These are phyloP conservation scores for Nyctalus aviator DNA, from an alignment of 2,797 vertebrate species.

Conservation along the genomic window DNA sequence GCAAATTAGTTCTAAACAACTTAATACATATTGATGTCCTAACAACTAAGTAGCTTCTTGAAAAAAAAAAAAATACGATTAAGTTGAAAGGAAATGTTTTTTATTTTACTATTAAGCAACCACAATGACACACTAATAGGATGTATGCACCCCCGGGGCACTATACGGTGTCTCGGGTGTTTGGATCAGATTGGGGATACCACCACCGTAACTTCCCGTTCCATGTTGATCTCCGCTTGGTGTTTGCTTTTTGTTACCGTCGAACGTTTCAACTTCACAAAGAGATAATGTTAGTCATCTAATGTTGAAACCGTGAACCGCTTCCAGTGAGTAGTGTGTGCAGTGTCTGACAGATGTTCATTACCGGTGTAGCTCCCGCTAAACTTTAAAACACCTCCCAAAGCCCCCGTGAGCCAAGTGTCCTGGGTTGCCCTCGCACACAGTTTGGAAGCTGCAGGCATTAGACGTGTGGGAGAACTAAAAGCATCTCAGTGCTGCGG, in stretches of 20 bases:
- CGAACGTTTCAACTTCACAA: constrained; percentile 26
- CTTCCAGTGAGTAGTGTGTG: not conserved
- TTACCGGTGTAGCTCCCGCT: not conserved
- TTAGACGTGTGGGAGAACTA: not conserved
- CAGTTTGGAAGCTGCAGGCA: not conserved
- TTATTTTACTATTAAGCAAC: constrained; percentile 17
- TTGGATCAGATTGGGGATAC: not conserved
- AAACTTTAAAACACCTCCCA: constrained; percentile 16
- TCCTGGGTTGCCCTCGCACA: not conserved
- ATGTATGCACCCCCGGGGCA: not conserved
- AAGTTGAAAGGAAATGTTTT: not conserved
- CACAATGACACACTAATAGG: not conserved
- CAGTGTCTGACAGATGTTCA: not conserved
- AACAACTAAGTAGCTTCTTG: not conserved
- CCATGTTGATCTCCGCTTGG: not conserved
- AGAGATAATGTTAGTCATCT: not conserved
- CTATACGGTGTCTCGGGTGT: not conserved
- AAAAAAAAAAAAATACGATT: not conserved
- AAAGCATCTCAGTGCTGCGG: not conserved
- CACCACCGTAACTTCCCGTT: not conserved
- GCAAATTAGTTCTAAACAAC: not conserved
- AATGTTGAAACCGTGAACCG: not conserved
- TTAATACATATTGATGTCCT: not conserved
- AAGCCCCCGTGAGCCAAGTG: not conserved
- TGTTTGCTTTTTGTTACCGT: constrained; percentile 6